Conservation (phyloP, 1,140 invertebrate species). For the Drosophila melanica region DNA sequence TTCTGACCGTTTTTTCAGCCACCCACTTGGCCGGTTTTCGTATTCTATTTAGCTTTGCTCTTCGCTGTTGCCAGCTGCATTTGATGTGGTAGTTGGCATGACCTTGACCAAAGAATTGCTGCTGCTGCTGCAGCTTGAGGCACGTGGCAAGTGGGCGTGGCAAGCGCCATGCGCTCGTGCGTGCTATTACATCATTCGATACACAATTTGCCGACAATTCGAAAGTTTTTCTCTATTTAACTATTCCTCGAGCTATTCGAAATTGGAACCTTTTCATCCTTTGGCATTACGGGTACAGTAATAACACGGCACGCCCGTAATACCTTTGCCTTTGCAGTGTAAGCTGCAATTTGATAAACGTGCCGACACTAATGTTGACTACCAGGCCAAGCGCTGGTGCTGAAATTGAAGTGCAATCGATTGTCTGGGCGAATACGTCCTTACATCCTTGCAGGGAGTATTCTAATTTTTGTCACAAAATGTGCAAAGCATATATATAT, state of each 20-base stretch:
- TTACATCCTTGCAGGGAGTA: neutral
- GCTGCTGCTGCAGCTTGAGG: slow-evolving; percentile 4
- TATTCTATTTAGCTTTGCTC: slow-evolving; percentile 39
- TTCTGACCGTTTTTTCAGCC: slow-evolving; percentile 6
- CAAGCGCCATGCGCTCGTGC: slow-evolving; percentile 43
- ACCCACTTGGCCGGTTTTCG: slow-evolving; percentile 55
- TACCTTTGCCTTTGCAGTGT: slow-evolving; percentile 34
- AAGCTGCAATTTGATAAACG: slow-evolving; percentile 76
- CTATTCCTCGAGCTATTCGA: slow-evolving; percentile 38
- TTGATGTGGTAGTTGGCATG: slow-evolving; percentile 17
- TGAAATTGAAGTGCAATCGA: slow-evolving; percentile 4
- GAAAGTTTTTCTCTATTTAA: neutral
- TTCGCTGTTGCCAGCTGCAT: slow-evolving; percentile 2
- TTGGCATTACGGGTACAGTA: slow-evolving; percentile 23
- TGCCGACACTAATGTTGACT: slow-evolving; percentile 71
- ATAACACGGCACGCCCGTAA: slow-evolving; percentile 46
- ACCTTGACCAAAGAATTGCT: slow-evolving; percentile 67
- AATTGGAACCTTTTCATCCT: slow-evolving; percentile 55
- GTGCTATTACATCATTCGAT: slow-evolving; percentile 51
- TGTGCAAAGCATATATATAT: neutral
- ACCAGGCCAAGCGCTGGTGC: slow-evolving; percentile 55
- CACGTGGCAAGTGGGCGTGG: slow-evolving; percentile 47
- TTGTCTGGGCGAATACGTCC: neutral
- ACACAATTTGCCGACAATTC: slow-evolving; percentile 14
- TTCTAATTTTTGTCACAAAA: neutral